Percentiles rank a stretch among this genome's conserved stretches.
phyloP scores from a whole-genome alignment of 2,113 vertebrate species.

The Redunca redunca region DNA sequence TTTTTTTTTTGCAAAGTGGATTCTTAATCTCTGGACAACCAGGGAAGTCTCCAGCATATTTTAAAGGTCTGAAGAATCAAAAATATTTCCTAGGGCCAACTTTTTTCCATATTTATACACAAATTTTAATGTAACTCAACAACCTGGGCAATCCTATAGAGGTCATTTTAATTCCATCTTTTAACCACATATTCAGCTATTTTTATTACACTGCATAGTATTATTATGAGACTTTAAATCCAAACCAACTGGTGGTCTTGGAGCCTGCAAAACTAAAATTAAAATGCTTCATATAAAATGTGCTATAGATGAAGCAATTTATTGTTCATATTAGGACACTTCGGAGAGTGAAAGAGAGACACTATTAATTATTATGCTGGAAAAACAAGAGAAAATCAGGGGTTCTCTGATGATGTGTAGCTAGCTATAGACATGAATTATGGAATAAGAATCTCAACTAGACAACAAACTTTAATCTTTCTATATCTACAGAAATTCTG shows the following conservation, averaged over 20 bases:
- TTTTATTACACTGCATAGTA: neutral
- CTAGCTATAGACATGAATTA: neutral
- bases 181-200: neutral
- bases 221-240: neutral
- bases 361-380: neutral
- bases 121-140: neutral
- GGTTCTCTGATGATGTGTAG: neutral
- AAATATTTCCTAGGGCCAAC: neutral
- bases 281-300: neutral
- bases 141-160: neutral
- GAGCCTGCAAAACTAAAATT: neutral
- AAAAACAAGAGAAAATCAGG: neutral
- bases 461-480: conserved; percentile 16
- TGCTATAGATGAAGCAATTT: neutral
- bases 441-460: neutral
- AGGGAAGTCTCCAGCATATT: neutral
- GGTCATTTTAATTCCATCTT: neutral
- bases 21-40: neutral
- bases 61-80: neutral
- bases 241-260: neutral
- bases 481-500: neutral
- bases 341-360: neutral
- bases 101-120: neutral
- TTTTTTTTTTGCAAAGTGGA: neutral
- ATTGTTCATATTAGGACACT: neutral